These are phyloP conservation scores for Gadus chalcogrammus DNA, from an alignment of 2,113 vertebrate genomes.

Conservation along the genomic window DNA sequence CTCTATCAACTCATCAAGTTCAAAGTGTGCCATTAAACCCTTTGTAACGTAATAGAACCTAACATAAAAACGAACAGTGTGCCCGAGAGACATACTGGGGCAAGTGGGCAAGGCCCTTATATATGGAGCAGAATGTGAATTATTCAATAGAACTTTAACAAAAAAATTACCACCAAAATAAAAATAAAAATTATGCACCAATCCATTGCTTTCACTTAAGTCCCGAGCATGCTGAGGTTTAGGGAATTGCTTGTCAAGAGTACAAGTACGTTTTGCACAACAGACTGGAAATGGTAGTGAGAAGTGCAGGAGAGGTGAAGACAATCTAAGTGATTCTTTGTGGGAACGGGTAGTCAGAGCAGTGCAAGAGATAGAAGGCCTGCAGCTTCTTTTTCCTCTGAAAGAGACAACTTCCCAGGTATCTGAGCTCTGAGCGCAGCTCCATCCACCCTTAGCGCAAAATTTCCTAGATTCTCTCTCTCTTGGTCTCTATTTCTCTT, in stretches of 20 bases:
- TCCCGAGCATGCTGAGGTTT: slow-evolving; percentile 46
- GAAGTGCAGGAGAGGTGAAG: slow-evolving; percentile 39
- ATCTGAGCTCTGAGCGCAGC: no score
- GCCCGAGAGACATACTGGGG: slow-evolving; percentile 58
- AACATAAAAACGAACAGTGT: slow-evolving; percentile 55
- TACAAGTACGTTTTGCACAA: slow-evolving; percentile 45
- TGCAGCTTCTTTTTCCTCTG: no score
- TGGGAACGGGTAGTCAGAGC: neutral
- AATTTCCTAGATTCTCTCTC: no score
- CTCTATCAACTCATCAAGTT: slow-evolving; percentile 24
- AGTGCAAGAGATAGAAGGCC: slow-evolving; percentile 13
- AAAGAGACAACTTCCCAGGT: no score
- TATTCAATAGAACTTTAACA: slow-evolving; percentile 50
- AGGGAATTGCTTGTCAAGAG: slow-evolving; percentile 48
- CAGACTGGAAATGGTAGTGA: slow-evolving; percentile 35
- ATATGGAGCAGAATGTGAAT: slow-evolving; percentile 54
- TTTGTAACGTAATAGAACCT: slow-evolving; percentile 64
- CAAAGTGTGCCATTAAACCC: slow-evolving; percentile 47
- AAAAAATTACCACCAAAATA: slow-evolving; percentile 3
- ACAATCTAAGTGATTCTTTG: slow-evolving; percentile 24
- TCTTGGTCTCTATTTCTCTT: no score
- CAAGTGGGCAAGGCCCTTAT: slow-evolving; percentile 36
- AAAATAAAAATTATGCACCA: slow-evolving; percentile 50
- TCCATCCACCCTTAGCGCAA: no score
- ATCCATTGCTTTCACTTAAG: slow-evolving; percentile 22